Evolutionary conservation across 2,888 invertebrate genomes (phyloP).

Genomic region (Andrena trimmerana): DNA sequence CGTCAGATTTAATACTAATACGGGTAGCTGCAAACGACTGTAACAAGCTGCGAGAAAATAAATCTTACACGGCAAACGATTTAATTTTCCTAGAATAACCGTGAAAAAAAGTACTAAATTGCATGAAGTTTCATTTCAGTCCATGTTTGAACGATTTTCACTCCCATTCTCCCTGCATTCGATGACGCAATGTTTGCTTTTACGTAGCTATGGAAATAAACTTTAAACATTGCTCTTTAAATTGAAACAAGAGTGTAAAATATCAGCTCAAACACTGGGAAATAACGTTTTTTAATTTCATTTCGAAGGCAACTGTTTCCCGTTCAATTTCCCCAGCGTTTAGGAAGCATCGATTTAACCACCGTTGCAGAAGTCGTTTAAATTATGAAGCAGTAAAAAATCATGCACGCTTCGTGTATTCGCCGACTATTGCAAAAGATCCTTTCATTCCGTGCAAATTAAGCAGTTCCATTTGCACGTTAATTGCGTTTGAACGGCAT

Average conservation of each 20-base stretch:
- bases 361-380: too few relatives aligned
- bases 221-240: too few relatives aligned
- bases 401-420: too few relatives aligned
- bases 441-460: too few relatives aligned
- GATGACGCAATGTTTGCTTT: neutral
- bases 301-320: neutral
- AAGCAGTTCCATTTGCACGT: too few relatives aligned
- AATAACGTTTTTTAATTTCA: neutral
- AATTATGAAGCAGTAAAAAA: too few relatives aligned
- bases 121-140: too few relatives aligned
- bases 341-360: too few relatives aligned
- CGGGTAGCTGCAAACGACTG: neutral
- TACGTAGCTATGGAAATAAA: too few relatives aligned
- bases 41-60: neutral
- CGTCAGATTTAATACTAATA: conserved; percentile 9
- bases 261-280: neutral
- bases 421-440: too few relatives aligned
- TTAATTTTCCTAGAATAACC: neutral
- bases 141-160: neutral
- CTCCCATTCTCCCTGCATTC: neutral
- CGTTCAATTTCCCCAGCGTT: too few relatives aligned
- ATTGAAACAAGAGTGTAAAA: too few relatives aligned
- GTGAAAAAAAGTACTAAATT: neutral
- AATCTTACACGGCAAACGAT: neutral
- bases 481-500: neutral